Conservation (phyloP, 2,113 vertebrate species). For the Psilopogon haemacephalus region DNA sequence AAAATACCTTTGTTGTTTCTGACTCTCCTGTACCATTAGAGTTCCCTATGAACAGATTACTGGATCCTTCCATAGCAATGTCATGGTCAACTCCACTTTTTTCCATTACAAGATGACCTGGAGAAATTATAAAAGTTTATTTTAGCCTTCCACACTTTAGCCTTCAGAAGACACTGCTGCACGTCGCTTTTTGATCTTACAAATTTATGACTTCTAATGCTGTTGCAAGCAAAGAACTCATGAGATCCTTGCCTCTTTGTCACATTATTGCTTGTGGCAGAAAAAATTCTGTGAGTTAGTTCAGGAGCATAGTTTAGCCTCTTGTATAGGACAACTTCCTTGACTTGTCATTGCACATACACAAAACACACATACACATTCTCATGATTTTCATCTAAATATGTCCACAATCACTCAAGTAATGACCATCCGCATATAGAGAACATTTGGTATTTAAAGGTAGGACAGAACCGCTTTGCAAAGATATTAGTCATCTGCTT, state of each 20-base stretch:
- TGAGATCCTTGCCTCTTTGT: background rate
- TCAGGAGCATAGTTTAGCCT: background rate
- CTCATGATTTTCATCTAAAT: background rate
- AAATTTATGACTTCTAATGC: background rate
- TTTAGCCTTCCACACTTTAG: background rate
- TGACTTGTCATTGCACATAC: background rate
- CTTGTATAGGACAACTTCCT: background rate
- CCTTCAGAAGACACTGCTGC: background rate
- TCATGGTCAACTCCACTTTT: slow-evolving; percentile 59
- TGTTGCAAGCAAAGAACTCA: background rate
- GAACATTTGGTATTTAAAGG: background rate
- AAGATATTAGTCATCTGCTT: background rate
- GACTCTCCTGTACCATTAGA: slow-evolving; percentile 29
- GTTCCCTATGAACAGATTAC: slow-evolving; percentile 42
- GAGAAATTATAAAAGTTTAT: slow-evolving; percentile 45
- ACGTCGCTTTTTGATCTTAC: background rate
- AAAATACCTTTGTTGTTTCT: slow-evolving; percentile 16
- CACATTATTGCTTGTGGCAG: background rate
- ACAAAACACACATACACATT: background rate
- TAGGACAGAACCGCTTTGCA: background rate
- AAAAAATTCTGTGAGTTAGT: background rate
- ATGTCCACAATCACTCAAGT: background rate
- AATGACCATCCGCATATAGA: background rate
- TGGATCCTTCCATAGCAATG: slow-evolving; percentile 37
- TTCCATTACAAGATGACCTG: slow-evolving; percentile 67